Base-by-base conservation (phyloP, 2,888 invertebrate genomes). In the Hipparchia sbordonii region DNA sequence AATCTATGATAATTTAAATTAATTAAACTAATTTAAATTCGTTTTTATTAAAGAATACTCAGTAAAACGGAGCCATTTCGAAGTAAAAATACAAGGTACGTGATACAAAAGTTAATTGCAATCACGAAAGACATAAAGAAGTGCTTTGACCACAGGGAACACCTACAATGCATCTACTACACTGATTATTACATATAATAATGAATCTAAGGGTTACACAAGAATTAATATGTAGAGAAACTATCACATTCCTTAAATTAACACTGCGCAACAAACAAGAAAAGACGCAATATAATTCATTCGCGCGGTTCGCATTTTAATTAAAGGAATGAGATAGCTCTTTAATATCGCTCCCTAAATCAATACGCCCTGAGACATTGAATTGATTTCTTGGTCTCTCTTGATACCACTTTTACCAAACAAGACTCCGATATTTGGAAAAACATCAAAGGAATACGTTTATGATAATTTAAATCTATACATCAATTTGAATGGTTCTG, bases 121-220 rank as follows among this genome's bases (percentile, higher is more conserved):
- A 70, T 54, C 63, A 74, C 67, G 67, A 68, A 74, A 72, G 74
- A 76, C 66, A 71, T 61, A 67, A 79, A 82, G 84, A 81, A 86
- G 85, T 88, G 87, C 86, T 80, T 80, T 85, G 80, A 83, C 79
- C 81, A 86, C 82, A 84, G 78, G 79, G 80, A 84, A 82, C 80
- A 85, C 79, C 84, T 86, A 88, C 82, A 82, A 88, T 85, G 82
- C 86, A 84, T 79, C 89, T 90, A 91, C 89, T 82, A 91, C 90
- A 91, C 79, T 85, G 84, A 91, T 84, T 62, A 70, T 84, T 62
- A 70, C 52, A 68, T 59, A 61, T 70, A 52, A 51, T 12, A 39
- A 66, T 80, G 79, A 83, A 82, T 79, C 81, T 86, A 79, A 79
- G 76, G 78, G 80, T 83, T 77, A 76, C 57, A 74, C 69, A 48